Evolutionary conservation across 2,888 invertebrate species (phyloP).

Genomic region (Polymixis flavicincta): DNA sequence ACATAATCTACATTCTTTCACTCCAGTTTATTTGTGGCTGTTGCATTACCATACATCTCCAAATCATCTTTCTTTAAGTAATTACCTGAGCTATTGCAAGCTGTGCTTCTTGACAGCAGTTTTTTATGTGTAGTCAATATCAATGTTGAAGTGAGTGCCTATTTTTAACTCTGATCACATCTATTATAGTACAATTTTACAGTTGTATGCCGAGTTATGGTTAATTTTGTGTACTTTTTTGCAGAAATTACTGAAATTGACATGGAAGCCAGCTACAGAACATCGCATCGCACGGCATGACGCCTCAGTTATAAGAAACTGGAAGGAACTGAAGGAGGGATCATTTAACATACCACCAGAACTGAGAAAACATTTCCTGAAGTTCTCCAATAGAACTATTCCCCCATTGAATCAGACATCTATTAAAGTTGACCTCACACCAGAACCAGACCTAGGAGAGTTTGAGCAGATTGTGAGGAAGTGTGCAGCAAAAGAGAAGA

Average conservation of each 20-base stretch:
- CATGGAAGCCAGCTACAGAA: slow-evolving; percentile 91
- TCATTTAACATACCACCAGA: slow-evolving; percentile 86
- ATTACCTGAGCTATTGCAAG: too few species aligned
- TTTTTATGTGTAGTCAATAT: not conserved
- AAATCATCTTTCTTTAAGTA: too few species aligned
- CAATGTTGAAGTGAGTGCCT: not conserved
- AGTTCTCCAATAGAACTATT: slow-evolving; percentile 92
- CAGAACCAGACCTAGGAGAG: slow-evolving; percentile 81
- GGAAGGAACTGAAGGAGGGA: slow-evolving; percentile 92
- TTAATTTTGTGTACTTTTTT: slow-evolving; percentile 46
- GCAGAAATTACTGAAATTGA: slow-evolving; percentile 92
- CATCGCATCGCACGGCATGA: slow-evolving; percentile 92
- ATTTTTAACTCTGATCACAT: not conserved
- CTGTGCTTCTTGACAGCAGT: not conserved
- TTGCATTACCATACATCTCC: too few species aligned
- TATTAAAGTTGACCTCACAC: slow-evolving; percentile 79
- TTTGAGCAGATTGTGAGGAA: slow-evolving; percentile 87
- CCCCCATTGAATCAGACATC: slow-evolving; percentile 82
- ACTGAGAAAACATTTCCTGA: slow-evolving; percentile 91
- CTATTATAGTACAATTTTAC: not conserved
- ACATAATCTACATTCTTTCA: too few species aligned
- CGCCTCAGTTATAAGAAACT: slow-evolving; percentile 92
- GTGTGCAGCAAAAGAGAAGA: slow-evolving; percentile 78
- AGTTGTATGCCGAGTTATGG: not conserved
- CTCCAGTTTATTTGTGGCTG: too few species aligned